Conservation (phyloP, 2,797 vertebrate genomes). For the Scolopax bukidnonensis region DNA sequence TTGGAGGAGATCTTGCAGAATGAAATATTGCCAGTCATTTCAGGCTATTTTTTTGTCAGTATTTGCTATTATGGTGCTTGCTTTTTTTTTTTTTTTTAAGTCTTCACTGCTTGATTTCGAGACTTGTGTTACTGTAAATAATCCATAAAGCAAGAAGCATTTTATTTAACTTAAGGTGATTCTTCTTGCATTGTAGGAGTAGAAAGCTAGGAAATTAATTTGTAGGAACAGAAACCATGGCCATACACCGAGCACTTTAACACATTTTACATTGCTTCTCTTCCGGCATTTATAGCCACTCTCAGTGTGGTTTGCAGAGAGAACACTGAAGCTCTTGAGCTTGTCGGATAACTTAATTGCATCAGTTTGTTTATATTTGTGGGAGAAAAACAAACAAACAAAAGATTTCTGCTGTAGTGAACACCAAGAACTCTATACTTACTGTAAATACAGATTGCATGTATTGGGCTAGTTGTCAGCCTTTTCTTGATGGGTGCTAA, state of each 20-base stretch:
- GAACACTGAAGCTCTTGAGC: not conserved
- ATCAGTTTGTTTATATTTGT: conserved; percentile 15
- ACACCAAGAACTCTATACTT: not conserved
- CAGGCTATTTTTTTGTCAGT: not conserved
- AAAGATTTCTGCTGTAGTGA: not conserved
- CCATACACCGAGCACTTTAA: not conserved
- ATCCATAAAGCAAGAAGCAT: not conserved
- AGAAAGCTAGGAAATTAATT: not conserved
- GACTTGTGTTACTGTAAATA: not conserved
- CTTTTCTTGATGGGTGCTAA: not conserved
- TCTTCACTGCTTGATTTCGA: not conserved
- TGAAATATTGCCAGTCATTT: not conserved
- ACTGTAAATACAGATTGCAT: not conserved
- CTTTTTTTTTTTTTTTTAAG: not conserved
- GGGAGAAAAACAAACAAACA: not conserved
- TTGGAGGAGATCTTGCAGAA: not conserved
- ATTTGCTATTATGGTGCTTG: not conserved
- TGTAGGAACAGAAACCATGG: not conserved
- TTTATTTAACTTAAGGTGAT: not conserved
- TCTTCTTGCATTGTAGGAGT: not conserved
- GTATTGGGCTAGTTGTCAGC: not conserved
- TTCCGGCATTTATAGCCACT: not conserved
- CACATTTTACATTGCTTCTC: not conserved
- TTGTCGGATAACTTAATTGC: conserved; percentile 4
- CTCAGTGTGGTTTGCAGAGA: not conserved